Base-by-base conservation (phyloP, 1,140 invertebrate genomes). In the Cydia pomonella region DNA sequence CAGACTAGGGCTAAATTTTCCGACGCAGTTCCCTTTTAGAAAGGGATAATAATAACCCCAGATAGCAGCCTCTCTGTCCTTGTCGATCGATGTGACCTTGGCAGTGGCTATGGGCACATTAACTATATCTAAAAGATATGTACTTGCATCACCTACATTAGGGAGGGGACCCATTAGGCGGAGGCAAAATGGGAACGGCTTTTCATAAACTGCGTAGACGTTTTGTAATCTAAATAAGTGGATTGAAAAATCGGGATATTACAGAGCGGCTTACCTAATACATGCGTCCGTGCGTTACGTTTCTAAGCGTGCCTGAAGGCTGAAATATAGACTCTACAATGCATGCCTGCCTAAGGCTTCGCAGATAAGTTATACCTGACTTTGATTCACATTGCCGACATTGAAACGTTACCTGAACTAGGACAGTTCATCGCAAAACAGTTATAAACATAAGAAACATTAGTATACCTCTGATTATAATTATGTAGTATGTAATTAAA, bases 1-100 rank as follows among this genome's bases (percentile, higher is more conserved):
- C 53, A 59, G 53, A 23, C 53, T 7, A 10, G 72, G 73, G 62
- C 29, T 38, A n/a, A 69, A 77, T 73, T 74, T 77, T 75, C 79
- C 27, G 71, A 62, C 23, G 18, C 73, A 63, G 76, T 75, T 74
- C 75, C 76, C 71, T 21, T 23, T 23, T 16, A 41, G 66, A 63
- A 75, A 78, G 77, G 77, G 77, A 81, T 23, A 69, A 23, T 47
- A 69, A 23, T 74, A 44, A 50, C 73, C 23, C 13, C 12, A 64
- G 21, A 77, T 77, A 77, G 38, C 23, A 29, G 2, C 47, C 47
- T 80, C 85, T 78, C 81, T 75, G 64, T 84, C 83, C 23, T 18
- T 64, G 72, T 63, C 76, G 87, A 90, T 91, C 89, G 88, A 90
- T 91, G 79, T 84, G 89, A 91, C 89, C 89, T 91, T 91, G 89